phyloP scores from a whole-genome alignment of 1,140 invertebrate genomes.

The Philopotamus ludificatus region DNA sequence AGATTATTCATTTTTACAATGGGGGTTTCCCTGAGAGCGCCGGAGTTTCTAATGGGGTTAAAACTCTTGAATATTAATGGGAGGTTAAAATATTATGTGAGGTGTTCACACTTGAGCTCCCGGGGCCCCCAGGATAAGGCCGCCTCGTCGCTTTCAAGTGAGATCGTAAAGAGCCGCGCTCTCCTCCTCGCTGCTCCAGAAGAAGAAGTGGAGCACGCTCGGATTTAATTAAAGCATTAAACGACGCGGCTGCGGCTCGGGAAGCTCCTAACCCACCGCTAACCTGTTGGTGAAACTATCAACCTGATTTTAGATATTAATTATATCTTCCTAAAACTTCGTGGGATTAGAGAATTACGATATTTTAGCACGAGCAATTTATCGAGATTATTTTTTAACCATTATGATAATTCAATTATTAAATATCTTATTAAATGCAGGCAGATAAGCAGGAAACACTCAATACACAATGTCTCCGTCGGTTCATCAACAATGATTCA shows the following conservation, averaged over 20 bases:
- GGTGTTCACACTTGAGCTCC: slow-evolving; percentile 37
- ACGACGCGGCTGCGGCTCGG: slow-evolving; percentile 25
- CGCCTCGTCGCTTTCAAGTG: slow-evolving; percentile 30
- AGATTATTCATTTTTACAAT: not conserved
- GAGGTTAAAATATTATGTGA: slow-evolving; percentile 41
- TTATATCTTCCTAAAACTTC: too few species aligned
- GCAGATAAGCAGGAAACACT: too few species aligned
- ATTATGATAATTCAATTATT: too few species aligned
- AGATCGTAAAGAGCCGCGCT: slow-evolving; percentile 30
- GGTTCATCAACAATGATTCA: too few species aligned
- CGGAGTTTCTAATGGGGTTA: slow-evolving; percentile 32
- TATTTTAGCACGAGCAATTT: too few species aligned
- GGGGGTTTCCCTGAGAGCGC: not conserved
- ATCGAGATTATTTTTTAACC: too few species aligned
- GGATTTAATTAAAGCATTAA: slow-evolving; percentile 40
- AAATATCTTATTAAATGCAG: too few species aligned
- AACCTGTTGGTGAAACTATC: slow-evolving; percentile 38
- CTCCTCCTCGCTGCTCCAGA: slow-evolving; percentile 1
- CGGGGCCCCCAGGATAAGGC: slow-evolving; percentile 7
- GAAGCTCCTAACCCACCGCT: slow-evolving; percentile 17
- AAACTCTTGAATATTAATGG: slow-evolving; percentile 42
- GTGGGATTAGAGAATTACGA: too few species aligned
- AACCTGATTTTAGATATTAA: too few species aligned
- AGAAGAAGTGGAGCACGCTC: not conserved
- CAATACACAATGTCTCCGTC: too few species aligned